These are phyloP conservation scores for Fulica atra DNA, from an alignment of 2,113 vertebrate species.

Conservation along the genomic window DNA sequence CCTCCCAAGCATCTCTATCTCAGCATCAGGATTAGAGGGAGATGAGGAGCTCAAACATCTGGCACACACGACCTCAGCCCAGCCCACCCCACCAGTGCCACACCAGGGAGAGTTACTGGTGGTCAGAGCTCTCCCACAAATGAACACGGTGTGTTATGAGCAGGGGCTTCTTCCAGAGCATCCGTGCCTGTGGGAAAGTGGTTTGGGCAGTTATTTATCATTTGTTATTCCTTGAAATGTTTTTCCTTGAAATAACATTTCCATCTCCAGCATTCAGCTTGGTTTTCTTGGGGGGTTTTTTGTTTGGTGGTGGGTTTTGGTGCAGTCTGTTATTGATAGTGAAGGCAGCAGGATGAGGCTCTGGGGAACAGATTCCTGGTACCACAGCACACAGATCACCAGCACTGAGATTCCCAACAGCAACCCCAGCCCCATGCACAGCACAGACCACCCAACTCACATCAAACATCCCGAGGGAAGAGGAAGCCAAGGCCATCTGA, in stretches of 20 bases:
- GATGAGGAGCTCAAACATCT: not conserved
- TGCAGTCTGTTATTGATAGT: not conserved
- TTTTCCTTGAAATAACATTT: not conserved
- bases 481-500: not conserved
- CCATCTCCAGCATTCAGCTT: not conserved
- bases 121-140: not conserved
- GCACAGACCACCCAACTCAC: not conserved
- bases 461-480: not conserved
- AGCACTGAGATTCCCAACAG: not conserved
- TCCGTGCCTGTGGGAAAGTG: not conserved
- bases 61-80: not conserved
- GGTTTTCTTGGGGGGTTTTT: not conserved
- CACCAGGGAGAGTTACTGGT: not conserved
- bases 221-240: not conserved
- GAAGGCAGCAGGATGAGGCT: not conserved
- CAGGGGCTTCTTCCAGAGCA: not conserved
- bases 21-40: not conserved
- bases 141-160: accelerated
- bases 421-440: not conserved
- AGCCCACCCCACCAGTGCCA: not conserved
- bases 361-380: not conserved
- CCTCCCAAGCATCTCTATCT: accelerated
- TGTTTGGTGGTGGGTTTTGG: not conserved
- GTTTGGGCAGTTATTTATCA: not conserved
- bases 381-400: not conserved